Evolutionary conservation across 2,888 invertebrate species (phyloP).

Genomic region (Caenorhabditis angaria): DNA sequence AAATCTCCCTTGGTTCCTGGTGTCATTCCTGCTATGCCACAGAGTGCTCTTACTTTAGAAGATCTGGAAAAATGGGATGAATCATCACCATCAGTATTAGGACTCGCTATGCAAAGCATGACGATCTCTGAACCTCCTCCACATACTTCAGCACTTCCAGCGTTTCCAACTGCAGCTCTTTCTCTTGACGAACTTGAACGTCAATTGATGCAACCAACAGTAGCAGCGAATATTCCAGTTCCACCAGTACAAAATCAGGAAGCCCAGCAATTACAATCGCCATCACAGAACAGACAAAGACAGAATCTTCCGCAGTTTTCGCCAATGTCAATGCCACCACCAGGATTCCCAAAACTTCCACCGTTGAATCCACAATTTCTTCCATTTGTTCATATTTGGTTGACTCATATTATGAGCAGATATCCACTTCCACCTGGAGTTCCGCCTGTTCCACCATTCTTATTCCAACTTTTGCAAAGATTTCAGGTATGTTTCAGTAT

Average conservation of each 20-base stretch:
- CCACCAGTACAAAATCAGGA: neutral
- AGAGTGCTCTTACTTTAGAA: neutral
- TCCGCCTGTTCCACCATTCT: constrained; percentile 52
- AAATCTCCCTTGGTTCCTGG: neutral
- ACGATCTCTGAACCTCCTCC: neutral
- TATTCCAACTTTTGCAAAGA: constrained; percentile 37
- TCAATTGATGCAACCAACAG: constrained; percentile 12
- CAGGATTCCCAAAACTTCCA: constrained; percentile 35
- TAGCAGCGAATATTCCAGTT: neutral
- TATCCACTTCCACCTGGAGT: constrained; percentile 42
- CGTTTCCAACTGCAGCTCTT: constrained; percentile 19
- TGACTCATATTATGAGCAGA: constrained; percentile 35
- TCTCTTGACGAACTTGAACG: constrained; percentile 39
- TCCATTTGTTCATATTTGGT: constrained; percentile 50
- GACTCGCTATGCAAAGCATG: constrained; percentile 7
- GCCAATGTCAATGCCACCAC: neutral
- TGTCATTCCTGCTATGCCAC: constrained; percentile 7
- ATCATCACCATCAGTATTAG: constrained; percentile 3
- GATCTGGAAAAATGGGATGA: constrained; percentile 3
- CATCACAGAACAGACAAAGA: neutral
- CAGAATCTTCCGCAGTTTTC: neutral
- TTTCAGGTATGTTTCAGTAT: constrained; percentile 28
- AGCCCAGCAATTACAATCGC: neutral
- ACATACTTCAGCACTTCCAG: neutral
- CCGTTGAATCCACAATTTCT: constrained; percentile 48